Percentiles rank a stretch among this genome's conserved stretches.
Conservation (phyloP, 2,113 vertebrate species). For the Neolamprologus caudopunctatus region DNA sequence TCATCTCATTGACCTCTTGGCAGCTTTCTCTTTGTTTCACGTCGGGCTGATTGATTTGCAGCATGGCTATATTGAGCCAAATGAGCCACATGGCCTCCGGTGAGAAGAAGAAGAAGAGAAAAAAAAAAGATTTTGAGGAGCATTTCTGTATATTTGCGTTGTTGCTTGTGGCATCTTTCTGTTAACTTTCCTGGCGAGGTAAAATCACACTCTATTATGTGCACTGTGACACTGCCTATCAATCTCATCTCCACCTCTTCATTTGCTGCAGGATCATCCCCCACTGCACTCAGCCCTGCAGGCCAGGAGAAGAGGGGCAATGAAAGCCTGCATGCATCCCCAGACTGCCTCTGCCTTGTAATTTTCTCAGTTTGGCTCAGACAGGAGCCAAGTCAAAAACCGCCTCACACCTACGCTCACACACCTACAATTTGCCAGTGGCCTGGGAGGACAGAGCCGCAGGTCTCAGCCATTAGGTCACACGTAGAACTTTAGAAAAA, state of each 20-base stretch:
- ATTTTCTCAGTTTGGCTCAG: conserved; percentile 45
- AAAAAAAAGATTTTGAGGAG: not conserved
- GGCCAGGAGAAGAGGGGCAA: conserved; percentile 8
- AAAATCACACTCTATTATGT: not conserved
- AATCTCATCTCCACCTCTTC: not conserved
- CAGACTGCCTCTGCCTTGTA: conserved; percentile 51
- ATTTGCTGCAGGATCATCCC: not conserved
- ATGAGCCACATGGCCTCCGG: not conserved
- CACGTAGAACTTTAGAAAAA: not conserved
- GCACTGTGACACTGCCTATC: not conserved
- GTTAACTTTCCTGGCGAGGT: not conserved
- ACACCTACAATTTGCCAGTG: conserved; percentile 53
- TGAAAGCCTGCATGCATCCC: conserved; percentile 8
- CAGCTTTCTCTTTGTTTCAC: conserved; percentile 20
- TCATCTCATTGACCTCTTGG: conserved; percentile 6
- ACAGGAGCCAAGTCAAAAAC: conserved; percentile 39
- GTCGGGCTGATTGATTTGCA: not conserved
- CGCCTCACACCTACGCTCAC: conserved; percentile 12
- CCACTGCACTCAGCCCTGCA: conserved; percentile 10
- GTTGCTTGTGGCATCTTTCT: not conserved
- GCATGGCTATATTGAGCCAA: not conserved
- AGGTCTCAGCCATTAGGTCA: conserved; percentile 20
- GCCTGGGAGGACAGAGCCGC: conserved; percentile 35
- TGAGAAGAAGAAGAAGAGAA: not conserved
- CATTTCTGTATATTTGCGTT: not conserved